These are phyloP conservation scores for sheep (Ovis aries) DNA, from an alignment of 2,113 vertebrate species.

Conservation along the genomic window DNA sequence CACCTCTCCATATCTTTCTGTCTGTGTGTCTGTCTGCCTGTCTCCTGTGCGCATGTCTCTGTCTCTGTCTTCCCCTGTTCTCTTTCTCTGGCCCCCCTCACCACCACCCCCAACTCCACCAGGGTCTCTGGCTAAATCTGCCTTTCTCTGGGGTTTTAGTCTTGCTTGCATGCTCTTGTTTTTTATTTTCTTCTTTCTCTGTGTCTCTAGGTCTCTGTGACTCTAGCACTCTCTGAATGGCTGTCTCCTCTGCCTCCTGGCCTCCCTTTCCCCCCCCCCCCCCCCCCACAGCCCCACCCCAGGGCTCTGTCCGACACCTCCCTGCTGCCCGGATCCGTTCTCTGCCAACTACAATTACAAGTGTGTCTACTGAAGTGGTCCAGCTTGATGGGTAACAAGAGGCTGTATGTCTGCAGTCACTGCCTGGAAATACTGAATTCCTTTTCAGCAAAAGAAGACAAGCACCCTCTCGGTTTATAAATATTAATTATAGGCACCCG, in stretches of 20 bases:
- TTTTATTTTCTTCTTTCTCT: neutral
- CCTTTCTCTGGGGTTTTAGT: neutral
- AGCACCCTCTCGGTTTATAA: constrained; percentile 74
- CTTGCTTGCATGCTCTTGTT: neutral
- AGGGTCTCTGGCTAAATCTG: neutral
- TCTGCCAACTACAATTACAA: constrained; percentile 51
- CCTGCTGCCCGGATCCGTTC: neutral
- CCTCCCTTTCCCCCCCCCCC: too few species aligned
- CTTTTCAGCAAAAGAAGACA: constrained; percentile 57
- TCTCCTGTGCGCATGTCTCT: neutral
- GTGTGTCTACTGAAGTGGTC: constrained; percentile 33
- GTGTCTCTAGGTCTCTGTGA: neutral
- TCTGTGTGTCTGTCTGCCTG: neutral
- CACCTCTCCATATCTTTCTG: neutral
- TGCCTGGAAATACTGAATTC: constrained; percentile 71
- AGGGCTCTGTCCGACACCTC: neutral
- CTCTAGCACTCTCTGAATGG: neutral
- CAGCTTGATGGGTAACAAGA: constrained; percentile 61
- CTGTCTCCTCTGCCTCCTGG: neutral
- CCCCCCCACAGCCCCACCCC: too few species aligned
- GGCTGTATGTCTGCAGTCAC: constrained; percentile 65
- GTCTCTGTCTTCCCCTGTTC: too few species aligned
- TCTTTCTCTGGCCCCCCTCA: neutral
- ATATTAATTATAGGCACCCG: constrained; percentile 77
- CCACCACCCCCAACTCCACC: neutral